Conservation (phyloP, 2,797 vertebrate species). For the Caiman crocodilus region DNA sequence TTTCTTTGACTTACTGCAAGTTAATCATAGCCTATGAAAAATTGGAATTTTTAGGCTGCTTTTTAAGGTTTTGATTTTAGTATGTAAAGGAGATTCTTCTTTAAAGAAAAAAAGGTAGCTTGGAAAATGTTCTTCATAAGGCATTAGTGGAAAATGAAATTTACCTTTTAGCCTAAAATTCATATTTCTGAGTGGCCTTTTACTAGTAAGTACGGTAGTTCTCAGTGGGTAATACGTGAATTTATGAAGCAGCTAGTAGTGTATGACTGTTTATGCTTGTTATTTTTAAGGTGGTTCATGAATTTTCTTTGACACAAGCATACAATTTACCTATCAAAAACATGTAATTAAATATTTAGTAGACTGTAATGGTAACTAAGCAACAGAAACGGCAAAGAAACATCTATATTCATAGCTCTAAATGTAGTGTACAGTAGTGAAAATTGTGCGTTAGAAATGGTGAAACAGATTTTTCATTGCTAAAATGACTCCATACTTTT, state of each 20-base stretch:
- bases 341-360: constrained; percentile 36
- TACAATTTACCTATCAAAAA: not conserved
- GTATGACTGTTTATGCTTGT: not conserved
- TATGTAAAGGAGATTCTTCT: not conserved
- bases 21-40: not conserved
- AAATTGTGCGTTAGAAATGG: not conserved
- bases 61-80: not conserved
- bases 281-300: not conserved
- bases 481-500: not conserved
- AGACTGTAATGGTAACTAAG: constrained; percentile 40
- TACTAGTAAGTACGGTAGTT: not conserved
- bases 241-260: not conserved
- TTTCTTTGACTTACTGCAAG: not conserved
- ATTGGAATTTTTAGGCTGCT: not conserved
- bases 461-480: not conserved
- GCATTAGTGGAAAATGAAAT: not conserved
- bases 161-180: not conserved
- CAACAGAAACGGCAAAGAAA: constrained; percentile 25
- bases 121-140: not conserved
- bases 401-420: constrained; percentile 7
- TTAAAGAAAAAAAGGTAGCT: not conserved
- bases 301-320: not conserved
- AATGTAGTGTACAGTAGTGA: not conserved
- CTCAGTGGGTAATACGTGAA: not conserved
- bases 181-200: not conserved